Percentiles rank a stretch among this genome's conserved stretches.
Conservation (phyloP, 1,140 invertebrate species). For the Cheumatopsyche charites region DNA sequence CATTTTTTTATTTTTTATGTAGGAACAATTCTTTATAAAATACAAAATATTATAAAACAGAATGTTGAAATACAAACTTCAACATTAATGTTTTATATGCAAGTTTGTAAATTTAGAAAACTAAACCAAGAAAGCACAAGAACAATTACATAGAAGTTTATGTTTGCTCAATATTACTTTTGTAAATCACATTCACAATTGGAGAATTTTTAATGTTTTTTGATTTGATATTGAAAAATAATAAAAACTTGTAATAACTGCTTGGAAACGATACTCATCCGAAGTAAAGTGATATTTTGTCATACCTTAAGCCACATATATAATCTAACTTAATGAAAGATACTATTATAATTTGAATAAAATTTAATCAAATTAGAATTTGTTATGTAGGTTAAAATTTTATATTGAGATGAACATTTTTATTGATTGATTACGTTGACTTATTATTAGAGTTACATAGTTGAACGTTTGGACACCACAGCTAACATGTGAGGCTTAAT, state of each 20-base stretch:
- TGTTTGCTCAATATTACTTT: slow-evolving; percentile 9
- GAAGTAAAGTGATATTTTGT: slow-evolving; percentile 28
- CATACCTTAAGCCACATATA: slow-evolving; percentile 3
- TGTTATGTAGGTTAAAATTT: slow-evolving; percentile 41
- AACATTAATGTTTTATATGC: neutral
- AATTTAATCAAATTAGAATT: slow-evolving; percentile 27
- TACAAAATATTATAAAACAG: no score
- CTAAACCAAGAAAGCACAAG: neutral
- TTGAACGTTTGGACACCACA: slow-evolving; percentile 2
- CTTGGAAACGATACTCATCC: neutral
- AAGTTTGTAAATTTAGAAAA: neutral
- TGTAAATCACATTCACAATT: no score
- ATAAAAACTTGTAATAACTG: neutral
- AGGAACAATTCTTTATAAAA: no score
- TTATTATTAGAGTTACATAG: slow-evolving; percentile 8
- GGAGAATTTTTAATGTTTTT: no score
- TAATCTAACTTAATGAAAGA: slow-evolving; percentile 9
- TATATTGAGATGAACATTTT: slow-evolving; percentile 30
- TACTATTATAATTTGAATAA: slow-evolving; percentile 11
- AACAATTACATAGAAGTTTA: neutral
- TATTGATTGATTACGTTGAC: slow-evolving; percentile 30
- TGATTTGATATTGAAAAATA: no score
- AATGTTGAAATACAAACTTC: no score
- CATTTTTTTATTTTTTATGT: no score
- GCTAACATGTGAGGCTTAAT: slow-evolving; percentile 2